Conservation (phyloP, 2,113 vertebrate species). For the Grammomys surdaster region DNA sequence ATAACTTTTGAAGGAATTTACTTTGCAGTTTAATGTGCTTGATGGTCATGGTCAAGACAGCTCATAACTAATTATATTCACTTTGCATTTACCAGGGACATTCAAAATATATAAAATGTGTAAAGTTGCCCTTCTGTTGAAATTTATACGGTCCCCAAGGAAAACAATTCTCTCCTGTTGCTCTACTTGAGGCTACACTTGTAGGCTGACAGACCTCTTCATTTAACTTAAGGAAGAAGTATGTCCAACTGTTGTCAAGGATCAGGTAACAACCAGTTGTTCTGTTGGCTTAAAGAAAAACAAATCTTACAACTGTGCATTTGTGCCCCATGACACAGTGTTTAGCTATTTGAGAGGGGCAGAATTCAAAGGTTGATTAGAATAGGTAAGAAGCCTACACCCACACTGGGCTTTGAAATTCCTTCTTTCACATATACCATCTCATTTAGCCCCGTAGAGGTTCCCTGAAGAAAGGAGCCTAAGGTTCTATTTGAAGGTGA, state of each 20-base stretch:
- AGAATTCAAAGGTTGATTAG: slow-evolving; percentile 50
- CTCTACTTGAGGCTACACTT: slow-evolving; percentile 23
- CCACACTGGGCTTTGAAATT: background rate
- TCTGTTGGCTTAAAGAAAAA: slow-evolving; percentile 12
- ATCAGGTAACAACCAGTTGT: slow-evolving; percentile 74
- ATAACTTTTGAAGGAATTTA: slow-evolving; percentile 62
- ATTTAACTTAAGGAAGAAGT: slow-evolving; percentile 65
- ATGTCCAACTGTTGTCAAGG: slow-evolving; percentile 65
- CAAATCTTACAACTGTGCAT: slow-evolving; percentile 13
- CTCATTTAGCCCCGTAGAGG: slow-evolving; percentile 9
- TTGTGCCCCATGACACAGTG: slow-evolving; percentile 46
- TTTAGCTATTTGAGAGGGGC: slow-evolving; percentile 19
- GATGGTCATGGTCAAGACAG: slow-evolving; percentile 60
- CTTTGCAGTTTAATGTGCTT: background rate
- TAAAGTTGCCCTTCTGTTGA: slow-evolving; percentile 69
- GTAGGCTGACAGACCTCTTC: slow-evolving; percentile 63
- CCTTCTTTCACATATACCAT: background rate
- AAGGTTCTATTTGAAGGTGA: background rate
- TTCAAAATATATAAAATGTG: slow-evolving; percentile 62
- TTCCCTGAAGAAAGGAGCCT: background rate
- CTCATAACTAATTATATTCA: slow-evolving; percentile 77
- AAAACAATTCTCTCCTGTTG: slow-evolving; percentile 64
- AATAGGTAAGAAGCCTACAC: background rate
- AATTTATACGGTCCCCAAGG: slow-evolving; percentile 58
- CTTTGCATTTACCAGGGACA: slow-evolving; percentile 69